Percentiles rank a stretch among this genome's conserved stretches.
Conservation (phyloP, 2,888 invertebrate genomes). For the Leptopterna dolabrata region DNA sequence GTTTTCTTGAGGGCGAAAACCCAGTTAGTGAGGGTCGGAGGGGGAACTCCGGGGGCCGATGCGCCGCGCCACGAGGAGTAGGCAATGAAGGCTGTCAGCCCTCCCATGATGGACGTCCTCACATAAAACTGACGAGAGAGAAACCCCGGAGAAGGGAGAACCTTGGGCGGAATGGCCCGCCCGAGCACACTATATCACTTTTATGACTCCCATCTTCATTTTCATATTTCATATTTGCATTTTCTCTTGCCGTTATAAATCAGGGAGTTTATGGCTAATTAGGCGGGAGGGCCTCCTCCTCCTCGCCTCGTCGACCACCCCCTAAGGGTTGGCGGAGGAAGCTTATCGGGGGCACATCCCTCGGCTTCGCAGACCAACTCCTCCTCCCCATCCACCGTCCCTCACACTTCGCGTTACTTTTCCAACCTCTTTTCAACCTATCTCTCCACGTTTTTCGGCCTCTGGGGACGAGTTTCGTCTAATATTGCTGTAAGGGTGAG, state of each 20-base stretch:
- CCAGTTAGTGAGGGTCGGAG: not conserved
- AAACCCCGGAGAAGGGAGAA: constrained; percentile 70
- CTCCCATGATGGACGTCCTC: constrained; percentile 76
- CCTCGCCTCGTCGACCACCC: not conserved
- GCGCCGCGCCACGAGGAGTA: constrained; percentile 58
- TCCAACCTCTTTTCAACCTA: constrained; percentile 10
- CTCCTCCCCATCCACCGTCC: not conserved
- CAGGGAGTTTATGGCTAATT: constrained; percentile 76
- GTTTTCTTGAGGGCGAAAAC: constrained; percentile 55
- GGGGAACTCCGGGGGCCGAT: constrained; percentile 45
- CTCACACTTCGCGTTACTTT: not conserved
- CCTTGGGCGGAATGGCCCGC: constrained; percentile 78
- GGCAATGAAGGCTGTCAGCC: constrained; percentile 74
- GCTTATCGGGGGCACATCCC: constrained; percentile 57
- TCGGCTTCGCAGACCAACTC: constrained; percentile 58
- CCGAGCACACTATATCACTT: constrained; percentile 83
- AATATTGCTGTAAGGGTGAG: constrained; percentile 61
- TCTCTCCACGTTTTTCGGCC: not conserved
- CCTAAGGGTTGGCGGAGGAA: constrained; percentile 53
- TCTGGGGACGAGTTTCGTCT: constrained; percentile 47
- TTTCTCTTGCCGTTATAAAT: constrained; percentile 72
- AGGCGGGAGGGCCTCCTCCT: constrained; percentile 65
- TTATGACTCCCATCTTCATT: constrained; percentile 81
- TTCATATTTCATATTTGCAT: constrained; percentile 71
- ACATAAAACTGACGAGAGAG: constrained; percentile 83